Evolutionary conservation across 2,797 vertebrate species (phyloP).

Genomic region (Erithacus rubecula): DNA sequence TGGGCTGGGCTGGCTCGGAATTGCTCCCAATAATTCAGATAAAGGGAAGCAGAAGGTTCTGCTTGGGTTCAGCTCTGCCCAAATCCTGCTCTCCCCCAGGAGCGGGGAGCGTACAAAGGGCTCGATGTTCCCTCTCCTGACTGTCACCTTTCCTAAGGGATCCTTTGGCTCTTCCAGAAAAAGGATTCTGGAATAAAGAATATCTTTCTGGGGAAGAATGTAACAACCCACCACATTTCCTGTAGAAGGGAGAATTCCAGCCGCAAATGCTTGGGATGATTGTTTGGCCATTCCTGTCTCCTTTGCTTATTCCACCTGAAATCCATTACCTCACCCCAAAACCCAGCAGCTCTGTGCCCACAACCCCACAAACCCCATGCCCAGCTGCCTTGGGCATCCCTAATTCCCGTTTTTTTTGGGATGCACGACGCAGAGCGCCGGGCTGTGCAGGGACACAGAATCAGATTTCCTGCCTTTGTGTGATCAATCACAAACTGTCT

Average conservation of each 20-base stretch:
- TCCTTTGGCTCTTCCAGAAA: background rate
- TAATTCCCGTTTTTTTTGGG: background rate
- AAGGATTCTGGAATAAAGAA: background rate
- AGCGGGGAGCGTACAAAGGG: background rate
- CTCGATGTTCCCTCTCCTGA: background rate
- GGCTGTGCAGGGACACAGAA: background rate
- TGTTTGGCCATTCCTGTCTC: background rate
- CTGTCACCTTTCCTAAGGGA: background rate
- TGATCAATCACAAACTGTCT: no score
- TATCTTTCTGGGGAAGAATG: background rate
- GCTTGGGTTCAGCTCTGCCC: background rate
- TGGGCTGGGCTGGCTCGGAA: background rate
- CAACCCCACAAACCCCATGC: accelerated
- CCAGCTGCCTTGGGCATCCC: background rate
- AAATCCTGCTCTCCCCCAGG: background rate
- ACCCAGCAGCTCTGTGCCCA: accelerated
- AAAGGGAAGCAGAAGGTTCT: background rate
- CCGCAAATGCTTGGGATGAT: background rate
- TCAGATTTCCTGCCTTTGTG: no score
- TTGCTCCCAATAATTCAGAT: background rate
- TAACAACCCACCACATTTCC: accelerated
- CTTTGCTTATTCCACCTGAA: background rate
- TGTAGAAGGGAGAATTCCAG: accelerated
- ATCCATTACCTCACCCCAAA: background rate
- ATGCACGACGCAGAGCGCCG: background rate